Evolutionary conservation across 2,113 vertebrate genomes (phyloP).

Genomic region (Rissa tridactyla): DNA sequence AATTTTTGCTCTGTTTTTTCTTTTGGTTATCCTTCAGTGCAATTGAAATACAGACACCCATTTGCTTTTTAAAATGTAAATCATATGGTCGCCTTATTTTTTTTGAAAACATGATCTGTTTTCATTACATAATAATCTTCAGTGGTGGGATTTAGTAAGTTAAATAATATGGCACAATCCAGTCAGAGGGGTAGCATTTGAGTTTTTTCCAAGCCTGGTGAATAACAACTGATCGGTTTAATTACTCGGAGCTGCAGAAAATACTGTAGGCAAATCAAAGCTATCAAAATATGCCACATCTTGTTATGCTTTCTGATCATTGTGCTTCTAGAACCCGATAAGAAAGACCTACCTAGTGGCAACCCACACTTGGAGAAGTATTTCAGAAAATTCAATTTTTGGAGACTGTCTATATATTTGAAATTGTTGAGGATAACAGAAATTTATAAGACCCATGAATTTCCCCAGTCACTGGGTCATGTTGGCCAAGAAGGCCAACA

Average conservation of each 20-base stretch:
- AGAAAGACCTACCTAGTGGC: background rate
- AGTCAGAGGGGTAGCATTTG: background rate
- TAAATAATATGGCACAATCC: background rate
- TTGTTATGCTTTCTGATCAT: background rate
- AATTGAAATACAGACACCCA: background rate
- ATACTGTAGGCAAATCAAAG: background rate
- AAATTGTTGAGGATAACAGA: background rate
- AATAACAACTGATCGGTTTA: background rate
- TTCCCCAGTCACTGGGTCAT: accelerated
- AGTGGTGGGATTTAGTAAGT: background rate
- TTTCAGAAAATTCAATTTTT: background rate
- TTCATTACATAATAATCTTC: background rate
- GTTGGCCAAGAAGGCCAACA: background rate
- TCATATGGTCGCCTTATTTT: background rate
- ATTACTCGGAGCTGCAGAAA: background rate
- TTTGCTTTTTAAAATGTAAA: background rate
- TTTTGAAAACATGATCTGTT: background rate
- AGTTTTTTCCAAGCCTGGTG: background rate
- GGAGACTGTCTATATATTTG: background rate
- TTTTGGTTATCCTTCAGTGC: background rate
- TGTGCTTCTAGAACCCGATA: background rate
- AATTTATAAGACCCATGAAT: accelerated
- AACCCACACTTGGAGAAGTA: background rate
- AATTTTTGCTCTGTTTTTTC: background rate
- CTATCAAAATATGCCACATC: background rate